phyloP scores from a whole-genome alignment of 2,113 vertebrate species.

The Paradoxurus hermaphroditus region DNA sequence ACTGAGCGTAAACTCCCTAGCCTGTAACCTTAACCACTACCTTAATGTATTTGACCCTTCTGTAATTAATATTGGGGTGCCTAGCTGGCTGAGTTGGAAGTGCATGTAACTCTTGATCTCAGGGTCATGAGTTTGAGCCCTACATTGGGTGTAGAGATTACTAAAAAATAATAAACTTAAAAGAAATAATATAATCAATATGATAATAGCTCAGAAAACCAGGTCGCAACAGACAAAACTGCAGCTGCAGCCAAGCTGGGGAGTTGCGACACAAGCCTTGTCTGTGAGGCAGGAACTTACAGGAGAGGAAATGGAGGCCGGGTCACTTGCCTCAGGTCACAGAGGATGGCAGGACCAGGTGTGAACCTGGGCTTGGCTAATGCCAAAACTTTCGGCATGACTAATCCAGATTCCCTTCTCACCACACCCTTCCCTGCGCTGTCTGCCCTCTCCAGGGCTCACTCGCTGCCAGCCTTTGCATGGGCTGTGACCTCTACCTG shows the following conservation, averaged over 20 bases:
- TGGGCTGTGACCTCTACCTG: background rate
- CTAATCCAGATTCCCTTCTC: conserved; percentile 24
- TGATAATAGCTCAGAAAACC: background rate
- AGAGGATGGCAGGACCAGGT: background rate
- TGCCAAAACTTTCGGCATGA: conserved; percentile 23
- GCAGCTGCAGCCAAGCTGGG: background rate
- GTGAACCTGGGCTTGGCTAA: conserved; percentile 6
- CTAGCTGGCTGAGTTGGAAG: background rate
- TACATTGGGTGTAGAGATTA: background rate
- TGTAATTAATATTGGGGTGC: background rate
- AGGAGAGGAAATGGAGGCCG: background rate
- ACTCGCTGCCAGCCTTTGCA: background rate
- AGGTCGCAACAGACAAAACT: background rate
- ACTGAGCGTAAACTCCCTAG: background rate
- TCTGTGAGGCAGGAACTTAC: background rate
- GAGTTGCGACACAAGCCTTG: background rate
- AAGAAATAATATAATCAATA: background rate
- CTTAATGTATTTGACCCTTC: background rate
- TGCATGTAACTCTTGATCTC: background rate
- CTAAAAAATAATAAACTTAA: background rate
- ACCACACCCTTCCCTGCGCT: background rate
- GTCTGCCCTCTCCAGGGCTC: background rate
- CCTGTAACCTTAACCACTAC: background rate
- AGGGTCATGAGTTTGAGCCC: background rate
- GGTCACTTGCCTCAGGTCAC: conserved; percentile 17